Conservation (phyloP, 2,113 vertebrate genomes). For the Geococcyx californianus region DNA sequence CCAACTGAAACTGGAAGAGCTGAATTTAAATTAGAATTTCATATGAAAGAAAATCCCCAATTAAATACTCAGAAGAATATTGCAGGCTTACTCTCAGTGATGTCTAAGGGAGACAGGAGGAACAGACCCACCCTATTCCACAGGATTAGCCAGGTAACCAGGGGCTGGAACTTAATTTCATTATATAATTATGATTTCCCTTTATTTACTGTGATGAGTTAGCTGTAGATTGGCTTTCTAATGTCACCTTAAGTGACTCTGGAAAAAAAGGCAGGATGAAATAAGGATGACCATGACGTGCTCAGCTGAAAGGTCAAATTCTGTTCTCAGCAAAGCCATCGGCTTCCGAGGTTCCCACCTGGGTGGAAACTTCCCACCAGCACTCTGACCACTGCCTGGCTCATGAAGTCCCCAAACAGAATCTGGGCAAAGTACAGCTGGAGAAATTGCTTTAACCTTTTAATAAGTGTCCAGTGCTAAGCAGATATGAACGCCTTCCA, state of each 20-base stretch:
- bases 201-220: background rate
- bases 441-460: constrained; percentile 44
- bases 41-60: background rate
- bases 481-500: background rate
- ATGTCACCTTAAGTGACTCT: background rate
- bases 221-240: background rate
- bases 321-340: background rate
- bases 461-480: background rate
- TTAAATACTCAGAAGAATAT: background rate
- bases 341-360: background rate
- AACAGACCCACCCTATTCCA: background rate
- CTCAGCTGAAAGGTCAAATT: constrained; percentile 21
- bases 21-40: background rate
- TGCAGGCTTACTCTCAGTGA: background rate
- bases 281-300: rapidly evolving
- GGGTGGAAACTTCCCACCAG: background rate
- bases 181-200: background rate
- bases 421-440: background rate
- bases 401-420: background rate
- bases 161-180: background rate
- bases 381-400: background rate
- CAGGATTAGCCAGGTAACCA: background rate
- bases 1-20: background rate
- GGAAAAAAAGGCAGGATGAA: background rate
- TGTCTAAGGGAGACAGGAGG: background rate